Conservation (phyloP, 2,797 vertebrate genomes). For the Taenioides sp. region DNA sequence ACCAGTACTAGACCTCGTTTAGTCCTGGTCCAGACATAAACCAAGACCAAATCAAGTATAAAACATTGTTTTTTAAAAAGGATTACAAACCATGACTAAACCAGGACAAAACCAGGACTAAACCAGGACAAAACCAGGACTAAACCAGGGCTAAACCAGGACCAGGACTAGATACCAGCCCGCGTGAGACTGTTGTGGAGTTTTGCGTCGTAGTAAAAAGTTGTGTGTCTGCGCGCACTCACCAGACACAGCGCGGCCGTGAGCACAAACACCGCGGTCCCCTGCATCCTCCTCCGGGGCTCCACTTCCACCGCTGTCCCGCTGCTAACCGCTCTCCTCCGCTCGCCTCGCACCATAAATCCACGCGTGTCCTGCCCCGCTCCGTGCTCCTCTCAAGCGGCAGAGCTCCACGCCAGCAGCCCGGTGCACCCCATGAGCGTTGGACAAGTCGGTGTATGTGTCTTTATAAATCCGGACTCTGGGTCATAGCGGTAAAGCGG, state of each 20-base stretch:
- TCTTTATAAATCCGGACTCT: constrained; percentile 9
- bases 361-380: constrained; percentile 71
- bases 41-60: too few species aligned
- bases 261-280: constrained; percentile 89
- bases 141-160: neutral
- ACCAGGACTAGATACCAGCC: neutral
- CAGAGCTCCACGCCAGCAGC: constrained; percentile 82
- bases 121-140: neutral
- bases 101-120: neutral
- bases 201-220: constrained; percentile 7
- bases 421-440: constrained; percentile 88
- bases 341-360: constrained; percentile 88
- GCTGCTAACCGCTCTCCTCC: constrained; percentile 79
- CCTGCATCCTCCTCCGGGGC: constrained; percentile 93
- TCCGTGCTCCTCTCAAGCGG: constrained; percentile 5
- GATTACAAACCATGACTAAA: neutral
- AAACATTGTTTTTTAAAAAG: too few species aligned
- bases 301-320: constrained; percentile 87
- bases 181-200: neutral
- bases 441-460: neutral
- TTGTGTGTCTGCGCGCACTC: constrained; percentile 61
- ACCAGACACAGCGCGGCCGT: constrained; percentile 90
- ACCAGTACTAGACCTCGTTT: neutral
- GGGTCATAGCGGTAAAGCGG: neutral
- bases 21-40: neutral